Base-by-base conservation (phyloP, 2,797 vertebrate species). In the Hippoglossus hippoglossus region DNA sequence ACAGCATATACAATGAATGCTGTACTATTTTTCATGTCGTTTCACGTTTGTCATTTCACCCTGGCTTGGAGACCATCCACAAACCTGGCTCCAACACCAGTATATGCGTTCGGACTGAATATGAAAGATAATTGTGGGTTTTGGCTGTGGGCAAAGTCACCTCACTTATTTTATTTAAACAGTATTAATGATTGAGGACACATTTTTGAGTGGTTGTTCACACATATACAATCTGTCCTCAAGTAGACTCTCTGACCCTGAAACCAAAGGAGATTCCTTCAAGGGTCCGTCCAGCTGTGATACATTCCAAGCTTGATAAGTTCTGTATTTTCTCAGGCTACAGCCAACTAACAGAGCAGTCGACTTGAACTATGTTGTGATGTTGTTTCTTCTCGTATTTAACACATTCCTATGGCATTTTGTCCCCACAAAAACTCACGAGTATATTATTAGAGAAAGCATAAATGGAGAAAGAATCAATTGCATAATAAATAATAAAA, bases 271-370 rank as follows among this genome's bases (percentile, higher is more conserved):
- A 70, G 69, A 70, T 69, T 64, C 50, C 47, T 68, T 72, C 34
- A 58, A 62, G 50, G 51, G 61, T 56, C 44, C 2, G 16, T 81
- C 72, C 72, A 82, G 84, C 76, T 80, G 65, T 2, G 49, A 57
- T 67, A 21, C 67, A 66, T 83, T 83, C 80, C 75, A 72, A 31
- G 53, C 60, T 53, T 53, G 49, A 81, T 55, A 39, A 67, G 67
- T 62, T 80, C 50, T 77, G 61, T 83, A 81, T 76, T 86, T 82
- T 70, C 62, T 85, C 73, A 75, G 71, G 31, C 73, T 75, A 52
- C 26, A 21, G 74, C 58, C 60, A 31, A 71, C 62, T 46, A 63
- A 70, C 64, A 44, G 21, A 69, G 47, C 54, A 60, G 71, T 8
- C 54, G 36, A 80, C 52, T n/a, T 62, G 60, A 52, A 28, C 60